A percentile compares a stretch with the other conserved stretches of the same genome.
Evolutionary conservation across 2,888 invertebrate genomes (phyloP).

Genomic region (Trissoscelio sp.): DNA sequence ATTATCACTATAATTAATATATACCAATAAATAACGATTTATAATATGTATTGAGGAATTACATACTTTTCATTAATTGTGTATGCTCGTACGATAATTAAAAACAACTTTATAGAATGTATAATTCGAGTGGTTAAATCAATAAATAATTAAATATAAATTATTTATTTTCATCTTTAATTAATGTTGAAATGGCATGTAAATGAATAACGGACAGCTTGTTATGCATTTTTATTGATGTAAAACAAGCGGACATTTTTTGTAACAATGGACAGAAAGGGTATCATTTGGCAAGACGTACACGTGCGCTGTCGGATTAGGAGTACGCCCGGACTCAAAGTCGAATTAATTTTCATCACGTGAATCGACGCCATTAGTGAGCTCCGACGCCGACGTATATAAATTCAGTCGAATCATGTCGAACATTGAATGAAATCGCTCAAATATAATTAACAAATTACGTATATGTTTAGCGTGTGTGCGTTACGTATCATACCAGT

Average conservation of each 20-base stretch:
- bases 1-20: slow-evolving; percentile 12
- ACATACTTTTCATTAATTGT: slow-evolving; percentile 3
- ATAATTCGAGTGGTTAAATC: background rate
- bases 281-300: background rate
- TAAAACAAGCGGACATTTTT: background rate
- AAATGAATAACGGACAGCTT: background rate
- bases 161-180: too few species aligned
- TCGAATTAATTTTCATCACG: slow-evolving; percentile 82
- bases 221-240: background rate
- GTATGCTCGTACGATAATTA: background rate
- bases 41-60: background rate
- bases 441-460: slow-evolving; percentile 69
- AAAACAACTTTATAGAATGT: background rate
- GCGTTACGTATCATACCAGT: slow-evolving; percentile 59
- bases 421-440: slow-evolving; percentile 64
- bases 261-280: too few species aligned
- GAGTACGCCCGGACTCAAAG: slow-evolving; percentile 44
- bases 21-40: background rate
- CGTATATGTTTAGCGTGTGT: slow-evolving; percentile 58
- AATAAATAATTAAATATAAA: background rate
- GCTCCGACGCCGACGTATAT: slow-evolving; percentile 43
- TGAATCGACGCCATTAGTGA: slow-evolving; percentile 79
- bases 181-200: background rate
- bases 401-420: slow-evolving; percentile 62
- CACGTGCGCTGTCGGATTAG: slow-evolving; percentile 35